phyloP scores from a whole-genome alignment of 2,113 vertebrate species.

The Caloenas nicobarica region DNA sequence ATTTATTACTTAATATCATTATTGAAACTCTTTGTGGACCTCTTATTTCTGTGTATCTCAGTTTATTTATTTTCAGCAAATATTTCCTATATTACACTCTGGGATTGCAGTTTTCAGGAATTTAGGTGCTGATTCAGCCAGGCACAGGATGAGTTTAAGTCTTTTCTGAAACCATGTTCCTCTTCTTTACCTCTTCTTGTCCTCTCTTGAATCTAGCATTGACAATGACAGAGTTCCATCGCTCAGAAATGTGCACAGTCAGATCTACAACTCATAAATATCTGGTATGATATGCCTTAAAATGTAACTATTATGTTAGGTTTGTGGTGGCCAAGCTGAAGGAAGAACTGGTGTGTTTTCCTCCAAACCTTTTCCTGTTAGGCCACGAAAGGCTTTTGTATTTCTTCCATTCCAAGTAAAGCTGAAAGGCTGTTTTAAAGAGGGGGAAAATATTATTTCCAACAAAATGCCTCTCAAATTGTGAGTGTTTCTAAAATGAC shows the following conservation, averaged over 20 bases:
- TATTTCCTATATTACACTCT: neutral
- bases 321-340: neutral
- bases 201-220: neutral
- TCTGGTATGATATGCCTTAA: neutral
- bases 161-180: neutral
- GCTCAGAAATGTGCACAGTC: neutral
- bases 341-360: neutral
- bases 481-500: neutral
- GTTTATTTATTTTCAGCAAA: neutral
- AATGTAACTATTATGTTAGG: neutral
- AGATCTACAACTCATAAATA: neutral
- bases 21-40: neutral
- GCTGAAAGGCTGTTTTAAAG: neutral
- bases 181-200: neutral
- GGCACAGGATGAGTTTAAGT: neutral
- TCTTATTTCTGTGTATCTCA: neutral
- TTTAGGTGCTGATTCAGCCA: neutral
- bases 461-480: neutral
- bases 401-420: neutral
- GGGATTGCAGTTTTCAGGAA: conserved; percentile 2
- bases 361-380: neutral
- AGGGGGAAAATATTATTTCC: neutral
- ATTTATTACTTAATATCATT: conserved; percentile 29
- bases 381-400: neutral
- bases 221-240: neutral